Percentiles rank a stretch among this genome's conserved stretches.
Evolutionary conservation across 1,140 invertebrate species (phyloP).

Genomic region (Eupristina koningsbergeri): DNA sequence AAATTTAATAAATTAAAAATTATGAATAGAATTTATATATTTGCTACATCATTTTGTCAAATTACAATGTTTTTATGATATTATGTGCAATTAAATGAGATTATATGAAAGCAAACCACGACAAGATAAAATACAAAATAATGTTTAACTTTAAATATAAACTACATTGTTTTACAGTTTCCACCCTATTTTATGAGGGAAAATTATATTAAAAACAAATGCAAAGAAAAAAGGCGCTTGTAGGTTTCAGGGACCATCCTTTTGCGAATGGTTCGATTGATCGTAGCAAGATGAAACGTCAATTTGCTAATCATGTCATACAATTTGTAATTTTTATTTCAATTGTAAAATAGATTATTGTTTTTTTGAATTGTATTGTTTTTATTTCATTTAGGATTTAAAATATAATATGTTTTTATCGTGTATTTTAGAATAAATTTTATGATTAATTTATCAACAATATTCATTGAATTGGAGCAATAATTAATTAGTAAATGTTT

Average conservation of each 20-base stretch:
- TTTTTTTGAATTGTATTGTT: constrained; percentile 31
- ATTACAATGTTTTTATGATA: constrained; percentile 19
- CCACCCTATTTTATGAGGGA: constrained; percentile 9
- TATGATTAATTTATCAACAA: too few species aligned
- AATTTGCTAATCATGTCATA: constrained; percentile 35
- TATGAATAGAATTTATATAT: constrained; percentile 14
- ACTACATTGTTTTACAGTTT: constrained; percentile 10
- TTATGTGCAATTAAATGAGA: constrained; percentile 32
- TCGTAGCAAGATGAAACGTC: constrained; percentile 35
- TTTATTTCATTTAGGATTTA: background rate
- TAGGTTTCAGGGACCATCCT: constrained; percentile 47
- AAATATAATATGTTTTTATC: too few species aligned
- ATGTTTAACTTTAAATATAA: background rate
- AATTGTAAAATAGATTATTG: constrained; percentile 40
- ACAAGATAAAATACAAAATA: background rate
- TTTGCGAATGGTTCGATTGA: constrained; percentile 31
- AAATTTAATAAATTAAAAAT: background rate
- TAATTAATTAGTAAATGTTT: background rate
- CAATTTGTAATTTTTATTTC: constrained; percentile 44
- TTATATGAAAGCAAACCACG: background rate
- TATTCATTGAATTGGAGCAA: too few species aligned
- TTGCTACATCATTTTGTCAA: constrained; percentile 27
- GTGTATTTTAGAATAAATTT: too few species aligned
- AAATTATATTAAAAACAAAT: background rate
- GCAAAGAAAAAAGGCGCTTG: background rate